These are phyloP conservation scores for Magallana ariakensis DNA, from an alignment of 1,140 invertebrate species.

Conservation along the genomic window DNA sequence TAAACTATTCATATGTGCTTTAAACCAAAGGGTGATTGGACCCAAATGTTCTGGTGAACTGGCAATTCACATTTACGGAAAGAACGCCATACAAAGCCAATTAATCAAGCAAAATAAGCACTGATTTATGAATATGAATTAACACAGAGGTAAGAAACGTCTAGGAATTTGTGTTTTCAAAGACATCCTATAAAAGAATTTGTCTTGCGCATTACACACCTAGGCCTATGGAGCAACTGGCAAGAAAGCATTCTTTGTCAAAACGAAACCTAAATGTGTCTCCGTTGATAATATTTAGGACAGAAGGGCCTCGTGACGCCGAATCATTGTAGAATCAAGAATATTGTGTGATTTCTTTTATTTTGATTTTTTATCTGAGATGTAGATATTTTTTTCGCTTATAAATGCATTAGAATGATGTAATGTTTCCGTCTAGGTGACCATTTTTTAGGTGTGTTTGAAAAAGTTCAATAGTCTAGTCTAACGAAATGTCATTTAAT, in stretches of 20 bases:
- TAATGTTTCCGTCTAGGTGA: too few relatives aligned
- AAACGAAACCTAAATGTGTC: background rate
- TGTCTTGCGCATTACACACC: background rate
- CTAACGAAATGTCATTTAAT: background rate
- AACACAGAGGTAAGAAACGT: background rate
- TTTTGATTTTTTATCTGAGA: too few relatives aligned
- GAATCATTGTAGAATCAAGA: too few relatives aligned
- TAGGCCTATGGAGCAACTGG: background rate
- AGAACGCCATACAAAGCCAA: background rate
- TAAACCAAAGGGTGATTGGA: background rate
- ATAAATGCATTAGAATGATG: too few relatives aligned
- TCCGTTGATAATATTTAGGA: too few relatives aligned
- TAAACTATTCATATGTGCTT: too few relatives aligned
- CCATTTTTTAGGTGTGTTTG: too few relatives aligned
- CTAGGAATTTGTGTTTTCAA: conserved; percentile 1
- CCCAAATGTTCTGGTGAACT: background rate
- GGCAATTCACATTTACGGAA: background rate
- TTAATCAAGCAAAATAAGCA: background rate
- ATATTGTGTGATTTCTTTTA: too few relatives aligned
- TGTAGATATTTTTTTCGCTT: too few relatives aligned
- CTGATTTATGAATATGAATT: conserved; percentile 13
- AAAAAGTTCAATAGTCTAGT: background rate
- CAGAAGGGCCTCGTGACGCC: too few relatives aligned
- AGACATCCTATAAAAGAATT: background rate
- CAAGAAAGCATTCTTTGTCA: background rate